A percentile compares a stretch with the other conserved stretches of the same genome.
phyloP scores from a whole-genome alignment of 1,140 invertebrate genomes.

The Musca domestica region DNA sequence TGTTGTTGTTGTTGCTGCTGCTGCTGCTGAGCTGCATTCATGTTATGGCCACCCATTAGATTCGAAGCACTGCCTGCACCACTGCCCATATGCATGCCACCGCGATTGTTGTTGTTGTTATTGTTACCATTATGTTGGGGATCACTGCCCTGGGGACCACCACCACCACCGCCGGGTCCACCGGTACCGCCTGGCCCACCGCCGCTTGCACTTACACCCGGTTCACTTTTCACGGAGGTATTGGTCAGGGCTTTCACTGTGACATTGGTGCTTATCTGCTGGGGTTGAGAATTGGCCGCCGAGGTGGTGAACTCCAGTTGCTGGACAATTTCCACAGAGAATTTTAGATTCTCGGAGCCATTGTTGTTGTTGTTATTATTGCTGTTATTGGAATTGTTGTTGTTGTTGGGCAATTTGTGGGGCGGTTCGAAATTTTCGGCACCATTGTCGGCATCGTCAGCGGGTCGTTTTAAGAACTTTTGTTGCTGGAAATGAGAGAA shows the following conservation, averaged over 20 bases:
- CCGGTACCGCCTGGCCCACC: too few species aligned
- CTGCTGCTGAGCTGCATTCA: constrained; percentile 27
- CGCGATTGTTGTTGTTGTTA: constrained; percentile 33
- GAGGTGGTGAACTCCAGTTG: constrained; percentile 84
- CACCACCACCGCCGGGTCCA: constrained; percentile 31
- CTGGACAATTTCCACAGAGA: constrained; percentile 88
- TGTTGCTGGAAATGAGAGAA: constrained; percentile 68
- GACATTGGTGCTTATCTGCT: constrained; percentile 89
- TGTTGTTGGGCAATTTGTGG: constrained; percentile 73
- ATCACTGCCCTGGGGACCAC: constrained; percentile 33
- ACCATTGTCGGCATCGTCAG: constrained; percentile 69
- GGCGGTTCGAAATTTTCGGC: constrained; percentile 67
- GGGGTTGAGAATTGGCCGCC: constrained; percentile 76
- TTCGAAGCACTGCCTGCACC: constrained; percentile 31
- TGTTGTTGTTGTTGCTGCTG: too few species aligned
- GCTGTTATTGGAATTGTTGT: constrained; percentile 54
- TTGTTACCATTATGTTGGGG: constrained; percentile 31
- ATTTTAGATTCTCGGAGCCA: constrained; percentile 66
- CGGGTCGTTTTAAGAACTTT: constrained; percentile 73
- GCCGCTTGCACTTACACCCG: constrained; percentile 50
- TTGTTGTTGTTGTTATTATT: constrained; percentile 35
- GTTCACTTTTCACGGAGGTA: constrained; percentile 76
- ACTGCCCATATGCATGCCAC: constrained; percentile 34
- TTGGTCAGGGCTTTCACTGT: constrained; percentile 85
- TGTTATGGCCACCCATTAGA: constrained; percentile 39